Base-by-base conservation (phyloP, 2,113 vertebrate species). In the Pterocles orientalis region DNA sequence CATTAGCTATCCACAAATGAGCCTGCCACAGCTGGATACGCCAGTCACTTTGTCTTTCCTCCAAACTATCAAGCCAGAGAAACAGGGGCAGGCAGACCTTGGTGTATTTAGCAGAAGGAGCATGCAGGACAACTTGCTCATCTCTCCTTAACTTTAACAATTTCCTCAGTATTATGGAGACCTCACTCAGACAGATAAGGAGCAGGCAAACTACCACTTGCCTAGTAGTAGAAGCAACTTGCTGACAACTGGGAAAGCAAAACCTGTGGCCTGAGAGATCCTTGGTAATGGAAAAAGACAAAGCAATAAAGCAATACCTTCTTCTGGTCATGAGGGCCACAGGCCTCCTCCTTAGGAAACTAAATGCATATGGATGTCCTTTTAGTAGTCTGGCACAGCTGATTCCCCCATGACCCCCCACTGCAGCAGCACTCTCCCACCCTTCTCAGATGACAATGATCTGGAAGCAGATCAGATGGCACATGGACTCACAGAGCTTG, bases 101-200 rank as follows among this genome's bases (percentile, higher is more conserved):
- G 33, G 39, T 28, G 18, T 21, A 47, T 14, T 16, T 7, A 18
- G 28, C 8, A 81, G 29, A 78, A 81, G 65, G 25, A 77, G 81
- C n/a, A 60, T 5, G 28, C 28, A 81, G 56, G 18, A 56, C 0
- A 0, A 28, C 18, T 36, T 72, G n/a, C 10, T 50, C 21, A 1
- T 5, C n/a, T 13, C 18, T 72, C 68, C 18, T 48, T 34, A 62
- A 45, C 23, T 85, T 28, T 4, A 68, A 54, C 34, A 29, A 41
- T 48, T 54, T 72, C 45, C 58, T 51, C 34, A 17, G 9, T 18
- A 41, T 60, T 47, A 50, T 1, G 14, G 54, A 56, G 29, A 61
- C 21, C 39, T 69, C 45, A 5, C 50, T 51, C 15, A 18, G 34
- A 34, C 9, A 77, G 61, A 34, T 5, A 43, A 65, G 2, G 34